Evolutionary conservation across 1,140 invertebrate genomes (phyloP), one percentile per base, ranked within the genome.

Genomic region (Bombus soroeensis): DNA sequence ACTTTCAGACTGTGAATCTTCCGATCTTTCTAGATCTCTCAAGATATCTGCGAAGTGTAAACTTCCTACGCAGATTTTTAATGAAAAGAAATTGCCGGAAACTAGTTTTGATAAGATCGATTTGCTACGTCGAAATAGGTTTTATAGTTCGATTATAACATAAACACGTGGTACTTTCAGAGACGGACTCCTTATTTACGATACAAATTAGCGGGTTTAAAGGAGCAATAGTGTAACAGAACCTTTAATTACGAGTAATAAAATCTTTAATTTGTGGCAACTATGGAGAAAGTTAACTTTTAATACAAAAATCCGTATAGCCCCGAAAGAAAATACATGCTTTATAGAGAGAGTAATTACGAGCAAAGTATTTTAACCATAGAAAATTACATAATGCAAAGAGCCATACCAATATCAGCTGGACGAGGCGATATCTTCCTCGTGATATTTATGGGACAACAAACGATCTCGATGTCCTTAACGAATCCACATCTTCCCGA

Each of bases 401-500:
- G 25, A 37, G 43, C 22, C 76, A 25, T 87, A 89, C 88, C 88
- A 41, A 43, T 32, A 0, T 89, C 88, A 28, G 88, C 88, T 3
- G 77, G 75, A 25, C 88, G 88, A 13, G 18, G 18, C 0, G 28
- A 39, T 41, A 81, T 62, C 15, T 80, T 87, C 3, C 70, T 37
- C 3, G 53, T 53, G 25, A 88, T 39, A 47, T 90, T 86, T 12
- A 85, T 0, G 0, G 91, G 92, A 74, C 94, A 95, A 53, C 94
- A 95, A 66, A 94, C 94, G 25, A 94, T 93, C 84, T 95, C 94
- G 0, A 88, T 81, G 1, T 85, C 81, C 13, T 84, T 81, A 3
- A 85, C 53, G 37, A 94, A 95, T 0, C 93, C 91, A 37, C 94
- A 95, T n/a, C 94, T 91, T 5, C 86, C 92, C 18, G 68, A 81